Base-by-base conservation (phyloP, 2,888 invertebrate genomes). In the Stictocephala bisonia region DNA sequence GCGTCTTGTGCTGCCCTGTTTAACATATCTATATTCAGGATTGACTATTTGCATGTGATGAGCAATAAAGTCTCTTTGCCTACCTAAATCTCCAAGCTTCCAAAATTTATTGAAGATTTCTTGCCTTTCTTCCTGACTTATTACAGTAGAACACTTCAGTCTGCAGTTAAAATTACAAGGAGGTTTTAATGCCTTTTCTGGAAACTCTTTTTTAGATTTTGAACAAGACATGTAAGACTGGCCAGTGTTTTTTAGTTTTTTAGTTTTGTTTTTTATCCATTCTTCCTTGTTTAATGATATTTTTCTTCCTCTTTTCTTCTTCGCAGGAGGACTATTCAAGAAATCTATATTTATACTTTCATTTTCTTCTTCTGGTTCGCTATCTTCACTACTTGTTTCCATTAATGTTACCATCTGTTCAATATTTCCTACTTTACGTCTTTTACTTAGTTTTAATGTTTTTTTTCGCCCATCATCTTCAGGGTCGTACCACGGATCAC, bases 41-140 rank as follows among this genome's bases (percentile, higher is more conserved):
- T 53, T 20, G 15, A 44, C 41, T 24, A 44, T 48, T 27, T 41
- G 26, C 41, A 66, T 41, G 44, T 44, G 41, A 27, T 35, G 41
- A 6, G 41, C 64, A 64, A 66, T 41, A n/a, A 44, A 66, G 6
- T 66, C 44, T 26, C 66, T 27, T 48, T 66, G 66, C n/a, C 66
- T 15, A 6, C 44, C 3, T 41, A 66, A 15, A 66, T 66, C 66
- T 1, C 66, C 66, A 24, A 66, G 41, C 15, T 66, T 48, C 44
- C 41, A 66, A 48, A 66, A 41, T 2, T 48, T 66, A 3, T 26
- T 26, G 24, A 44, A 66, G 2, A 66, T 40, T 41, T 22, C 24
- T 66, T 44, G 44, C n/a, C 66, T 40, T 41, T 66, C 26, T 41
- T 48, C 41, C 18, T 44, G 24, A 27, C 26, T 66, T 27, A 66